Percentiles rank a stretch among this genome's conserved stretches.
Evolutionary conservation across 2,797 vertebrate genomes (phyloP).

Genomic region (Percopsis omiscomaycus): DNA sequence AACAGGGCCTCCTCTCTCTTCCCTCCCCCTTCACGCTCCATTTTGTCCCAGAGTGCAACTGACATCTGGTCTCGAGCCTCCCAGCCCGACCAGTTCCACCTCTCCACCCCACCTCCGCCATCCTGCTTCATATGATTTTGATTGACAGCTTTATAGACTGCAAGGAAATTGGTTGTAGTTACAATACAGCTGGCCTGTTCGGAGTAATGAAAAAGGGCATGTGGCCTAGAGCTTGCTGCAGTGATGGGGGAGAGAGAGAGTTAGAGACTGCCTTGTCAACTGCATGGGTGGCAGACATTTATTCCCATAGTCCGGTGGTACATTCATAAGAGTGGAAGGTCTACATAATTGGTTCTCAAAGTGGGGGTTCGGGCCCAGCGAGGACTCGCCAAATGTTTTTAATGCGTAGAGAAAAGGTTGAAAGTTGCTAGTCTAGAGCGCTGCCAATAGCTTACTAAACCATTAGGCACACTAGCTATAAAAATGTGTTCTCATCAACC

Average conservation of each 20-base stretch:
- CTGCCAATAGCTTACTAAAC: too few relatives aligned
- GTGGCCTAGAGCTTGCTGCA: conserved; percentile 71
- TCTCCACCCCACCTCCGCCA: conserved; percentile 50
- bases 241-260: conserved; percentile 41
- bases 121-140: conserved; percentile 75
- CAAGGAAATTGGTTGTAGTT: conserved; percentile 86
- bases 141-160: conserved; percentile 86
- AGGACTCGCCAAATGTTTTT: too few relatives aligned
- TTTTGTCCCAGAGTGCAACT: conserved; percentile 50
- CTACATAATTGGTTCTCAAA: neutral
- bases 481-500: neutral
- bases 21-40: conserved; percentile 9
- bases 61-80: conserved; percentile 74
- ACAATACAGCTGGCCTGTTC: conserved; percentile 81
- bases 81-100: conserved; percentile 42
- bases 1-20: conserved; percentile 24
- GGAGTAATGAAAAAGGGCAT: conserved; percentile 81
- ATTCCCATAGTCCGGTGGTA: conserved; percentile 29
- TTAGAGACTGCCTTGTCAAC: conserved; percentile 59
- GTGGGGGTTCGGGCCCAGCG: too few relatives aligned
- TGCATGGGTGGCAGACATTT: conserved; percentile 73
- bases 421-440: too few relatives aligned
- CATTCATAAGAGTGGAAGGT: conserved; percentile 10
- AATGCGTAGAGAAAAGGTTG: too few relatives aligned
- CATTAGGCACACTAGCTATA: too few relatives aligned